Evolutionary conservation across 2,888 invertebrate species (phyloP).

Genomic region (Melolontha melolontha): DNA sequence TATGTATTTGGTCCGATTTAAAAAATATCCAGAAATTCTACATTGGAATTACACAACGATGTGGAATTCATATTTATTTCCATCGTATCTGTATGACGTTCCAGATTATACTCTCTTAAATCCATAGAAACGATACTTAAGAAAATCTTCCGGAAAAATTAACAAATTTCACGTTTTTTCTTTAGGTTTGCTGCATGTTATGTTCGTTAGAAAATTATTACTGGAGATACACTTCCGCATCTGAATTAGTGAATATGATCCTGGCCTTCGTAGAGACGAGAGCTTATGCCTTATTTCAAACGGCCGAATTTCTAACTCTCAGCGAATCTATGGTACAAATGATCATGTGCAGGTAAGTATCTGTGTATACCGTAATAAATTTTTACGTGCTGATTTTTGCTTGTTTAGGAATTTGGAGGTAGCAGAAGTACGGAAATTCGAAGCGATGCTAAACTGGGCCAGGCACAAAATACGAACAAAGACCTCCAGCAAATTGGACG

Average conservation of each 20-base stretch:
- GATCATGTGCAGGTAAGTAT: constrained; percentile 79
- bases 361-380: background rate
- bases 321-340: constrained; percentile 96
- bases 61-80: too few species aligned
- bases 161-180: too few species aligned
- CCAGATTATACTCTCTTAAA: too few species aligned
- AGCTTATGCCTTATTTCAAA: constrained; percentile 86
- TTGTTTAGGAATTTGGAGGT: constrained; percentile 82
- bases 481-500: constrained; percentile 84
- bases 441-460: constrained; percentile 94
- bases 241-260: constrained; percentile 94
- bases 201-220: constrained; percentile 94
- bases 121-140: too few species aligned
- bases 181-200: constrained; percentile 89
- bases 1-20: too few species aligned
- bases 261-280: constrained; percentile 89
- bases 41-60: too few species aligned
- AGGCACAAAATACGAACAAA: constrained; percentile 84
- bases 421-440: constrained; percentile 90
- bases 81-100: too few species aligned
- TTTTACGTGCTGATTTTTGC: background rate
- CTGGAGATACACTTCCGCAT: constrained; percentile 95
- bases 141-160: too few species aligned
- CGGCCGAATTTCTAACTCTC: constrained; percentile 84
- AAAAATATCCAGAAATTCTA: too few species aligned